phyloP scores from a whole-genome alignment of 1,140 invertebrate genomes.

The Mycetomoellerius zeteki region DNA sequence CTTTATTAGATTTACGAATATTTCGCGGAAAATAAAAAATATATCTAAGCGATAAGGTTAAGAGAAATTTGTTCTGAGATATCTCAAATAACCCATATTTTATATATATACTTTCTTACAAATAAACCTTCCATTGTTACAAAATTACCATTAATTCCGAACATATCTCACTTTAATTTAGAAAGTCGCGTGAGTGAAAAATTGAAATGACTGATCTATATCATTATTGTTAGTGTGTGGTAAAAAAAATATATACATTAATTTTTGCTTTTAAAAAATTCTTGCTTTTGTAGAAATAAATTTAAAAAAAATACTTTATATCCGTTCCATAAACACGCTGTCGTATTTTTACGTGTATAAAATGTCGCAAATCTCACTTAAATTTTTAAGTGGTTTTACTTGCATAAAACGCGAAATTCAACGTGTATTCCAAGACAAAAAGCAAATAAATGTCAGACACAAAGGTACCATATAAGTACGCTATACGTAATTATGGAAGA shows the following conservation, averaged over 20 bases:
- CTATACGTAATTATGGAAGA: neutral
- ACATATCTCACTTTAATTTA: neutral
- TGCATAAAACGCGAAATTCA: constrained; percentile 18
- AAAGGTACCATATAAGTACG: constrained; percentile 9
- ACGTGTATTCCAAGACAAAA: constrained; percentile 23
- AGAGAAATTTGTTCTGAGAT: neutral
- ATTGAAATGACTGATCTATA: neutral
- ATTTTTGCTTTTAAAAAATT: neutral
- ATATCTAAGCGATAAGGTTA: neutral
- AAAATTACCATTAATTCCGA: neutral
- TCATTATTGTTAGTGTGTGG: neutral
- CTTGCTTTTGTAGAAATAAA: neutral
- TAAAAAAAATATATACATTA: neutral
- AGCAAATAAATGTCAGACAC: constrained; percentile 34
- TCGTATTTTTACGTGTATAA: neutral
- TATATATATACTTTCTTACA: neutral
- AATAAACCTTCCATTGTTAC: neutral
- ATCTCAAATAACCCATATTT: neutral
- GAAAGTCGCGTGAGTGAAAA: neutral
- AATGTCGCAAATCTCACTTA: constrained; percentile 26
- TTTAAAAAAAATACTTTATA: neutral
- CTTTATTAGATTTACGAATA: constrained; percentile 30
- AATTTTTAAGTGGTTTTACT: constrained; percentile 20
- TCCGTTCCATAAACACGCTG: neutral
- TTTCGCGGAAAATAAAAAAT: constrained; percentile 39